phyloP scores from a whole-genome alignment of 2,113 vertebrate genomes.

The Tonatia bakeri region DNA sequence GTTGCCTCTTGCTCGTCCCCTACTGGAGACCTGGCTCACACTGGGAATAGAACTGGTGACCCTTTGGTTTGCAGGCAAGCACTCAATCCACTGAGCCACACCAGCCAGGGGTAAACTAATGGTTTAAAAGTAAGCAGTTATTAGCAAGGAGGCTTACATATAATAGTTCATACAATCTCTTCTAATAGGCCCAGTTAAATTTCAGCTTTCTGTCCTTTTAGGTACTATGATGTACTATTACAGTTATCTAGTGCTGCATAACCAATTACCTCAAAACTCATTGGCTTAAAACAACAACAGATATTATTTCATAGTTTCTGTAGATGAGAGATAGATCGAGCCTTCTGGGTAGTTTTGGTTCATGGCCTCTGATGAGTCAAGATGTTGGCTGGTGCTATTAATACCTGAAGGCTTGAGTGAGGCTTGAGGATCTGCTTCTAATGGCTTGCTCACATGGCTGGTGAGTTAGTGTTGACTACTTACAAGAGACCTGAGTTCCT shows the following conservation, averaged over 20 bases:
- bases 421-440: background rate
- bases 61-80: too few species aligned
- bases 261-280: background rate
- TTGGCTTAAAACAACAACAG: background rate
- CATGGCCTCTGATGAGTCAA: background rate
- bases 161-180: background rate
- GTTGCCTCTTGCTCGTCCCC: too few species aligned
- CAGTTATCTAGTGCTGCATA: background rate
- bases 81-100: too few species aligned
- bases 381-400: background rate
- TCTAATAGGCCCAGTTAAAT: background rate
- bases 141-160: background rate
- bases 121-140: background rate
- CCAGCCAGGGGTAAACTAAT: too few species aligned
- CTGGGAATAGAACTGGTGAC: too few species aligned
- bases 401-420: background rate
- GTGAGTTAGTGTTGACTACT: background rate
- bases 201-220: background rate
- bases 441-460: background rate
- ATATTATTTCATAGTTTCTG: background rate
- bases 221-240: background rate
- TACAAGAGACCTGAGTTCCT: background rate
- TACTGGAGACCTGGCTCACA: too few species aligned
- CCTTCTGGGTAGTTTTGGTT: background rate
- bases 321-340: background rate